Percentiles rank a stretch among this genome's conserved stretches.
phyloP scores from a whole-genome alignment of 1,140 invertebrate species.

The Pseudachorutes palmiensis region DNA sequence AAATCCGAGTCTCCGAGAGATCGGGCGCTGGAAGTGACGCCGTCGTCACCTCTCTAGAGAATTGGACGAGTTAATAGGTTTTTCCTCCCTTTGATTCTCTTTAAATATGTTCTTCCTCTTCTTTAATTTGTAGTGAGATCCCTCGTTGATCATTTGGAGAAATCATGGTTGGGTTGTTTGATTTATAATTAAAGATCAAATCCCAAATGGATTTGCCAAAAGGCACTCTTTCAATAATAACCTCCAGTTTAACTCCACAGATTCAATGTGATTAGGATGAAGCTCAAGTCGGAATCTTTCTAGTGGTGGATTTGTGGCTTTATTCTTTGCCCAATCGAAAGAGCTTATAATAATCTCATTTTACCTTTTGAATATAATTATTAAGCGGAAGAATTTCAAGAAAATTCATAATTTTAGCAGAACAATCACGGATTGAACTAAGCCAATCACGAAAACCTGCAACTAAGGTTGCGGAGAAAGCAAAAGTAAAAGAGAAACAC shows the following conservation, averaged over 20 bases:
- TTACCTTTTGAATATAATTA: no score
- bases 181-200: slow-evolving; percentile 8
- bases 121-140: slow-evolving; percentile 5
- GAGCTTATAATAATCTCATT: no score
- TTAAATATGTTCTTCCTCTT: slow-evolving; percentile 13
- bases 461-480: no score
- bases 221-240: not conserved
- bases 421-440: no score
- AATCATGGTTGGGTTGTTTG: not conserved
- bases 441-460: no score
- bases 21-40: not conserved
- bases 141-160: slow-evolving; percentile 5
- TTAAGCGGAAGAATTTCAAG: no score
- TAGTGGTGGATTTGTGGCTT: no score
- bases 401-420: no score
- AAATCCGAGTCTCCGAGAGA: not conserved
- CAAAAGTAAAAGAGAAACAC: no score
- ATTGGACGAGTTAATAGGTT: not conserved
- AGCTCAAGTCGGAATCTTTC: no score
- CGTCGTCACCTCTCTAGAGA: not conserved
- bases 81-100: slow-evolving; percentile 10
- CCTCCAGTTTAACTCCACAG: not conserved
- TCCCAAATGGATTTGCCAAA: not conserved
- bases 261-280: not conserved
- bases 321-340: no score